Conservation (phyloP, 2,888 invertebrate species). For the Diadegma fenestrale region DNA sequence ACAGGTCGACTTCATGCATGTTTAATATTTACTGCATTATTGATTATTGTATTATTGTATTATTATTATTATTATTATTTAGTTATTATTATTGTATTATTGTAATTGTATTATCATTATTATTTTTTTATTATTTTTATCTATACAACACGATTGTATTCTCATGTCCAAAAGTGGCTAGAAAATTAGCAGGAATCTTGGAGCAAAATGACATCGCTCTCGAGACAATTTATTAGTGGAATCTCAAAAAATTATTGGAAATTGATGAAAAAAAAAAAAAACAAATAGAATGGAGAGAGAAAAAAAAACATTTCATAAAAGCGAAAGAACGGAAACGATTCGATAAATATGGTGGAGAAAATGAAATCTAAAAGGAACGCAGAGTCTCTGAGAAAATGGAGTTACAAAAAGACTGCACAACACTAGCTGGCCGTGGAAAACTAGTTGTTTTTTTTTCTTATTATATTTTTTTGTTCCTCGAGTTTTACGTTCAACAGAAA, state of each 20-base stretch:
- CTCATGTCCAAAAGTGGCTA: conserved; percentile 59
- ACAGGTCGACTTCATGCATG: conserved; percentile 79
- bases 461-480: conserved; percentile 34
- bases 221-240: conserved; percentile 49
- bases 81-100: conserved; percentile 73
- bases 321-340: conserved; percentile 28
- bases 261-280: conserved; percentile 21
- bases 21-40: conserved; percentile 81
- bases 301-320: not conserved
- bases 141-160: conserved; percentile 71
- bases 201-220: conserved; percentile 45
- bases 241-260: conserved; percentile 43
- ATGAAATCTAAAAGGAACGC: conserved; percentile 44
- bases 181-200: conserved; percentile 42
- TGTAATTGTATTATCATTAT: conserved; percentile 68
- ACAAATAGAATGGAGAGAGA: conserved; percentile 21
- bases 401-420: conserved; percentile 67
- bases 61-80: conserved; percentile 74
- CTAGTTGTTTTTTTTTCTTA: not conserved
- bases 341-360: conserved; percentile 28
- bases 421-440: conserved; percentile 67
- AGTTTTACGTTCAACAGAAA: conserved; percentile 9
- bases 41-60: conserved; percentile 77
- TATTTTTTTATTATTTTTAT: conserved; percentile 72
- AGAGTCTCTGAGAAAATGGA: conserved; percentile 52